A percentile compares a stretch with the other conserved stretches of the same genome.
These are phyloP conservation scores for Sebastes diaconus DNA, from an alignment of 2,797 vertebrate genomes.

Conservation along the genomic window DNA sequence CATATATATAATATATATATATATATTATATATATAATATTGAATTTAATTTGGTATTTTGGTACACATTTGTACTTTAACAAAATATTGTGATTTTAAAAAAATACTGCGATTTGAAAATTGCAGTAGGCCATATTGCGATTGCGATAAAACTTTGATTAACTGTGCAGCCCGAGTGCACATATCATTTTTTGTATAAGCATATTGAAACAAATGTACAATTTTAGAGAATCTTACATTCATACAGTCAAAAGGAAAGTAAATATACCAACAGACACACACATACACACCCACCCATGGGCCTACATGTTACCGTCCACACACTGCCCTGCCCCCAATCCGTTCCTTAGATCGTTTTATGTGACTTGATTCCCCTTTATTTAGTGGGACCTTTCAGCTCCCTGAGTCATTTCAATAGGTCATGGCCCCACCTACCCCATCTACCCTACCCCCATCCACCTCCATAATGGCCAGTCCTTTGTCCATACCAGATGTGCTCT, in stretches of 20 bases:
- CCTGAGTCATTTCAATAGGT: conserved; percentile 81
- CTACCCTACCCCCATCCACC: conserved; percentile 39
- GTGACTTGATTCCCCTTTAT: conserved; percentile 16
- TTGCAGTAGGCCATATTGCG: too few species aligned
- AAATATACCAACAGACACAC: not conserved
- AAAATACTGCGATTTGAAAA: too few species aligned
- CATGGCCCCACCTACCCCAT: conserved; percentile 37
- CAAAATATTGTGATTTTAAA: too few species aligned
- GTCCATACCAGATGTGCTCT: conserved; percentile 79
- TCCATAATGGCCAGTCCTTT: conserved; percentile 69
- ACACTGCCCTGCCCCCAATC: conserved; percentile 30
- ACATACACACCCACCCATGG: not conserved
- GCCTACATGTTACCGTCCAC: not conserved
- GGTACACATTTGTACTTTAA: too few species aligned
- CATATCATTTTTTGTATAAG: too few species aligned
- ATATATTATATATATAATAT: too few species aligned
- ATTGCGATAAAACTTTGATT: too few species aligned
- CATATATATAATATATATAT: too few species aligned
- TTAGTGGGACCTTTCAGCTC: conserved; percentile 19
- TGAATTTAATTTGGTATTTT: too few species aligned
- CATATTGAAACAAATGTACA: not conserved
- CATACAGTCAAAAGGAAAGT: not conserved
- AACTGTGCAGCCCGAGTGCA: too few species aligned
- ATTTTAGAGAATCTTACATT: not conserved
- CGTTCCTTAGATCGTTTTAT: not conserved